phyloP scores from a whole-genome alignment of 2,113 vertebrate species.

The Acinonyx jubatus region DNA sequence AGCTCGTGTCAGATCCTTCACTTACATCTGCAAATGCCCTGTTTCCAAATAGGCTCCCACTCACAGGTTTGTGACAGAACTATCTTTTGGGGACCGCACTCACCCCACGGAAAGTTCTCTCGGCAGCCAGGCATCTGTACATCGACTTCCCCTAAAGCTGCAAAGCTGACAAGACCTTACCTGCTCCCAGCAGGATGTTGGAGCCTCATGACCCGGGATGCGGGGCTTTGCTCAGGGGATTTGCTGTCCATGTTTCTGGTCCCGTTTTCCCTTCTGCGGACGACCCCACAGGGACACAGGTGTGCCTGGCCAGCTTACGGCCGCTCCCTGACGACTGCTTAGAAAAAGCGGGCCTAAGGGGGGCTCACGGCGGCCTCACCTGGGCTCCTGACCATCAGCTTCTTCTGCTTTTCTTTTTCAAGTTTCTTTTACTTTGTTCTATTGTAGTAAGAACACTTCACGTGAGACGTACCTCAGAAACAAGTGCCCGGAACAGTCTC shows the following conservation, averaged over 20 bases:
- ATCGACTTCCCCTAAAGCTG: background rate
- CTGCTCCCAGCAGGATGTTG: background rate
- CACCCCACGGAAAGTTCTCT: background rate
- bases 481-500: too few relatives aligned
- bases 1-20: background rate
- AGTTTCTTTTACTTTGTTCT: too few relatives aligned
- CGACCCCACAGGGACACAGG: background rate
- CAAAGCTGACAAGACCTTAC: background rate
- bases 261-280: background rate
- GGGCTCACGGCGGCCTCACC: background rate
- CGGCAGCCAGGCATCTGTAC: accelerated
- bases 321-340: background rate
- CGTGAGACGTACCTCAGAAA: too few relatives aligned
- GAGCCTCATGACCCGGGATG: too few relatives aligned
- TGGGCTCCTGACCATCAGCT: too few relatives aligned
- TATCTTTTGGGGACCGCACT: accelerated
- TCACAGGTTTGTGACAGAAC: background rate
- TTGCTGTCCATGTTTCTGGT: background rate
- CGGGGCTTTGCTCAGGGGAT: accelerated
- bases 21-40: background rate
- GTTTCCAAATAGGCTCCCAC: background rate
- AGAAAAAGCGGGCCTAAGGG: accelerated
- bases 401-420: too few relatives aligned
- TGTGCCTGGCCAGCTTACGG: background rate
- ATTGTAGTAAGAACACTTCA: too few relatives aligned